Evolutionary conservation across 2,113 vertebrate genomes (phyloP).

Genomic region (Pseudorhombus dupliciocellatus): DNA sequence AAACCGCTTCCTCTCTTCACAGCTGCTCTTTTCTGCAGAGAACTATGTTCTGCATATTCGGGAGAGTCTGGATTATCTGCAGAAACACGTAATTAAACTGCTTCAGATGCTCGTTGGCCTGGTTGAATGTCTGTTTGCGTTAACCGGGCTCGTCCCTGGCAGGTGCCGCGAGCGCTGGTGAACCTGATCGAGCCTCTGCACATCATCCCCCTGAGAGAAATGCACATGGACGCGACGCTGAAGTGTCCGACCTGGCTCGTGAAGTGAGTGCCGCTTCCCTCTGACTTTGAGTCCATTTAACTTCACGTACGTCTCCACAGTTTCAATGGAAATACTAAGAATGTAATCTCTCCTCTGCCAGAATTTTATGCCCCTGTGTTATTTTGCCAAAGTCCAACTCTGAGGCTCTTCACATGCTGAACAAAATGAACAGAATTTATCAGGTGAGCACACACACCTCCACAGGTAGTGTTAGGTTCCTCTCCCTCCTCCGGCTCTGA

Average conservation of each 20-base stretch:
- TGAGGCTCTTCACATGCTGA: constrained; percentile 76
- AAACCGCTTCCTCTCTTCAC: constrained; percentile 21
- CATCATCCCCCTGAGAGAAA: constrained; percentile 77
- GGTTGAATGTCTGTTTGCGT: neutral
- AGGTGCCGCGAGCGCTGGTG: constrained; percentile 90
- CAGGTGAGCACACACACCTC: constrained; percentile 79
- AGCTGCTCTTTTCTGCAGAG: constrained; percentile 83
- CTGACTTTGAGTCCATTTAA: neutral
- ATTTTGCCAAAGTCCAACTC: constrained; percentile 78
- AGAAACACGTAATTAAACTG: constrained; percentile 78
- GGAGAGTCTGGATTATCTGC: constrained; percentile 87
- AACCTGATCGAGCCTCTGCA: constrained; percentile 86
- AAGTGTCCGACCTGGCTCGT: constrained; percentile 83
- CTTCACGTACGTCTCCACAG: neutral
- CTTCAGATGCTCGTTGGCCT: neutral
- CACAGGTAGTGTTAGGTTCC: neutral
- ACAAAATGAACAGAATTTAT: constrained; percentile 77
- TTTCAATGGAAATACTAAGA: neutral
- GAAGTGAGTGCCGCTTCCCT: constrained; percentile 59
- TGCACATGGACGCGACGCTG: constrained; percentile 76
- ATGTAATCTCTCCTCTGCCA: constrained; percentile 58
- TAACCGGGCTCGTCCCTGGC: constrained; percentile 22
- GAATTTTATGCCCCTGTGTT: constrained; percentile 86
- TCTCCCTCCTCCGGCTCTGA: neutral
- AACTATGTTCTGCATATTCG: constrained; percentile 81